Evolutionary conservation across 1,140 invertebrate species (phyloP), one percentile per base, ranked within the genome.

Genomic region (Carcinoscorpius rotundicauda): DNA sequence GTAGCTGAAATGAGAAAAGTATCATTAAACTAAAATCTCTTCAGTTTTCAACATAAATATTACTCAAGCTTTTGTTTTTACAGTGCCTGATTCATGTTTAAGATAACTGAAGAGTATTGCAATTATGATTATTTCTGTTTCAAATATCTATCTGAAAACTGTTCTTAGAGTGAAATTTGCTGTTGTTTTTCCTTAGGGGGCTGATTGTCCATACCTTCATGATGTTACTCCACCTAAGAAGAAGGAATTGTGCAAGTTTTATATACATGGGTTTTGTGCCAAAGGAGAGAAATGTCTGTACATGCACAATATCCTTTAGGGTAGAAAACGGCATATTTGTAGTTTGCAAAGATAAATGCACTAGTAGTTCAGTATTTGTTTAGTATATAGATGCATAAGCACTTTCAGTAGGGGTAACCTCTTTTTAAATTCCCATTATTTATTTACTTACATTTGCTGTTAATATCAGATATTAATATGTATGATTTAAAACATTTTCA

Each of bases 181-280:
- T 58, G 63, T n/a, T 68, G 66, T 65, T 64, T 63, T 64, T 67
- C 77, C 73, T 71, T 78, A 80, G 78, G 88, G 89, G 64, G 84
- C 86, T 62, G 85, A 86, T 58, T 91, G 89, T 78, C 83, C 84
- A 6, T 96, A 86, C 77, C 91, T 88, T n/a, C 93, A 96, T 76
- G 86, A 91, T 71, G 84, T 84, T 62, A 79, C 85, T 60, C 88
- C 86, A 52, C 85, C 86, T 3, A 84, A 91, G 64, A 96, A 95
- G 80, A 84, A 92, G 82, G 94, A 98, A 76, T 77, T 97, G 0
- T 98, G 95, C 77, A 97, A 97, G 79, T 98, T 96, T 80, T 97
- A 97, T 78, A 76, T 97, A 56, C 93, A 91, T 84, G 91, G 94
- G 64, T 92, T 90, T 75, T 98, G 95, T 79, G 89, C 89, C 6